phyloP scores from a whole-genome alignment of 1,140 invertebrate species.

The Acyrthosiphon pisum region DNA sequence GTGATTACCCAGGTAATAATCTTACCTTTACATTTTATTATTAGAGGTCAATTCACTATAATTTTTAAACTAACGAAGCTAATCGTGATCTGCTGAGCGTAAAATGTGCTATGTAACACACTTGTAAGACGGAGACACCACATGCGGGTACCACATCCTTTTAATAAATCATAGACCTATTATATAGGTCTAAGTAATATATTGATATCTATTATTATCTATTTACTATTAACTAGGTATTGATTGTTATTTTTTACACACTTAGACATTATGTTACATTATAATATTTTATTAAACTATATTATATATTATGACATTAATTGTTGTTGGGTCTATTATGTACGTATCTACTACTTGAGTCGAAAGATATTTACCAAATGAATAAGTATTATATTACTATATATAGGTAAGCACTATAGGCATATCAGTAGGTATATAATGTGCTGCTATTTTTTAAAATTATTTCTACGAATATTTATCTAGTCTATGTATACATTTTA shows the following conservation, averaged over 20 bases:
- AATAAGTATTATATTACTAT: background rate
- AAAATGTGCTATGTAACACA: no score
- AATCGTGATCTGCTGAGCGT: no score
- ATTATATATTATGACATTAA: background rate
- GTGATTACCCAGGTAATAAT: no score
- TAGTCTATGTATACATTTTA: background rate
- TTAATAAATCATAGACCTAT: no score
- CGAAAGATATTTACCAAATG: background rate
- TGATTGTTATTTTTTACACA: background rate
- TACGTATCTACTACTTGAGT: background rate
- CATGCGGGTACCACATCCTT: no score
- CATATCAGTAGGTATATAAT: background rate
- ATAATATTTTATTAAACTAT: background rate
- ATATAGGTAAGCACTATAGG: background rate
- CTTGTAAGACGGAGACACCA: no score
- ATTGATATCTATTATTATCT: background rate
- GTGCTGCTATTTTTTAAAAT: background rate
- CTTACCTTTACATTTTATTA: no score
- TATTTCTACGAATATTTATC: background rate
- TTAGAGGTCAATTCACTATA: no score
- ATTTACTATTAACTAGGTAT: background rate
- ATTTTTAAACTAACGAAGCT: no score
- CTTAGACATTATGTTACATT: background rate
- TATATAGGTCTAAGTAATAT: no score
- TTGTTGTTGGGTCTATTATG: background rate